phyloP scores from a whole-genome alignment of 2,113 vertebrate species.

The Sula dactylatra region DNA sequence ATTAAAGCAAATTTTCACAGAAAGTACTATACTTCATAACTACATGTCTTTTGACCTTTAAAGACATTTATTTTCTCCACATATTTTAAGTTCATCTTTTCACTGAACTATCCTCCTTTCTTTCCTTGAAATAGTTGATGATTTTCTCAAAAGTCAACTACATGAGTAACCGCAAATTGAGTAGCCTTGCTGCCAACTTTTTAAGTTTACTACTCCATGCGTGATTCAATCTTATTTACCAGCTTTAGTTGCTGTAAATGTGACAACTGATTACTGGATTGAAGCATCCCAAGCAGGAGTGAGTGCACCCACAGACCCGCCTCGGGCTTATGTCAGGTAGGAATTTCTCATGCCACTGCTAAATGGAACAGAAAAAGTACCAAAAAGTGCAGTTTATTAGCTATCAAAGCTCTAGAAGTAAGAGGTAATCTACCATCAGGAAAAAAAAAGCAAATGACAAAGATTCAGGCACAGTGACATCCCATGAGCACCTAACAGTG shows the following conservation, averaged over 20 bases:
- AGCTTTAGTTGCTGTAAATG: neutral
- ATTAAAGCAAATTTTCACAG: neutral
- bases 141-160: neutral
- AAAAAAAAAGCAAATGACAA: neutral
- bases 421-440: too few species aligned
- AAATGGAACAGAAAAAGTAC: neutral
- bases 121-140: neutral
- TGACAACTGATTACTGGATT: accelerated
- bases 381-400: neutral
- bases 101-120: neutral
- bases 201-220: neutral
- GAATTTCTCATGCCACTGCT: neutral
- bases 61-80: neutral
- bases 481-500: neutral
- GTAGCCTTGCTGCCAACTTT: neutral
- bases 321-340: neutral
- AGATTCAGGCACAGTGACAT: neutral
- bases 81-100: neutral
- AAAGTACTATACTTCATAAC: neutral
- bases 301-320: neutral
- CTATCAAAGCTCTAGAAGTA: neutral
- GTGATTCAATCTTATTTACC: neutral
- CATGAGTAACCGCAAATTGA: neutral
- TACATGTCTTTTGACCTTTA: neutral
- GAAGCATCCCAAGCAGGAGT: neutral